These are phyloP conservation scores for Galago senegalensis DNA, from an alignment of 2,797 vertebrate genomes.

Conservation along the genomic window DNA sequence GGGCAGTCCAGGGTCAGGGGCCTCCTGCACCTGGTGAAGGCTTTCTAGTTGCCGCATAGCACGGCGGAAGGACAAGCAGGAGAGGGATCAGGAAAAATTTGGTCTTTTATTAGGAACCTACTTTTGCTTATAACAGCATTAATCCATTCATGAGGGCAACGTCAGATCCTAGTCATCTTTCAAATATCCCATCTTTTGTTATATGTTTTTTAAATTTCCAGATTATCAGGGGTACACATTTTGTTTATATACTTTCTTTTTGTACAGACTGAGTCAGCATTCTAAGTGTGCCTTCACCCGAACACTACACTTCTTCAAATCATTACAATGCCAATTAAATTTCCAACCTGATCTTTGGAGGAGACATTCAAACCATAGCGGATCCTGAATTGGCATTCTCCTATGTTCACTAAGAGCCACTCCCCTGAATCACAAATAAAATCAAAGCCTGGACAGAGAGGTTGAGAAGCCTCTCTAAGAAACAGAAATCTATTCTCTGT, in stretches of 20 bases:
- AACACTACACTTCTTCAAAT: background rate
- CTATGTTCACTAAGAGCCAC: background rate
- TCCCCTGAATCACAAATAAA: slow-evolving; percentile 38
- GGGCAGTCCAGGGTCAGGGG: background rate
- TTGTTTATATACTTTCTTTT: no score
- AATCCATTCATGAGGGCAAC: background rate
- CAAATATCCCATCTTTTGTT: background rate
- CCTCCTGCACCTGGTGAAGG: background rate
- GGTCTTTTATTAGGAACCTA: background rate
- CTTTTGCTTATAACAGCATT: background rate
- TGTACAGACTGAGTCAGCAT: no score
- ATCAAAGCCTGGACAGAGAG: background rate
- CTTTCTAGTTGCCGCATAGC: background rate
- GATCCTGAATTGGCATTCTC: background rate
- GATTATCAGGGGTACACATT: no score
- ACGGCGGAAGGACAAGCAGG: background rate
- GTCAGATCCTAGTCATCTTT: background rate
- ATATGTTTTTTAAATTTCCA: no score
- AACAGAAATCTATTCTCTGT: slow-evolving; percentile 14
- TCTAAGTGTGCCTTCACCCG: no score
- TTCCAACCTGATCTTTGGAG: background rate
- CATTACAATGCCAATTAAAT: background rate
- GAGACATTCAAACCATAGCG: background rate
- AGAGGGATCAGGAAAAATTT: no score
- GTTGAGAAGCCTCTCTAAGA: slow-evolving; percentile 21